phyloP scores from a whole-genome alignment of 1,140 invertebrate species.

The Varroa destructor region DNA sequence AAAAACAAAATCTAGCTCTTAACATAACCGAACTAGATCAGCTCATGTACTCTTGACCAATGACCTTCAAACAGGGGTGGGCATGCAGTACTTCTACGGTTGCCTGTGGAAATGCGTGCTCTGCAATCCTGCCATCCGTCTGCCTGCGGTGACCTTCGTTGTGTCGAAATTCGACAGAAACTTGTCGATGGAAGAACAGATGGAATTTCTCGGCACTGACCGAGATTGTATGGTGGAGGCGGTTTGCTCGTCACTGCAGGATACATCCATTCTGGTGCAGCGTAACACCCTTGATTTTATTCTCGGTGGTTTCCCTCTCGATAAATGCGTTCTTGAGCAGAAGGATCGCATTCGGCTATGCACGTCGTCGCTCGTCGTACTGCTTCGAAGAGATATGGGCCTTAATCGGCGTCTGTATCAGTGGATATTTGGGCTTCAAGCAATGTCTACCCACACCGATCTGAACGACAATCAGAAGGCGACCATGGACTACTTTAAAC shows the following conservation, averaged over 20 bases:
- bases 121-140: slow-evolving; percentile 63
- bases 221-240: slow-evolving; percentile 65
- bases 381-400: slow-evolving; percentile 78
- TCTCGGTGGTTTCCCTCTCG: slow-evolving; percentile 68
- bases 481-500: slow-evolving; percentile 19
- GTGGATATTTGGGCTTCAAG: slow-evolving; percentile 36
- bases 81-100: slow-evolving; percentile 64
- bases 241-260: slow-evolving; percentile 60
- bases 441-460: neutral
- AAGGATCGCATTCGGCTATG: slow-evolving; percentile 62
- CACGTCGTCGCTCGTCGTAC: slow-evolving; percentile 63
- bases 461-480: neutral
- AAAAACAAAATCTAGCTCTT: no score
- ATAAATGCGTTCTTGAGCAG: slow-evolving; percentile 57
- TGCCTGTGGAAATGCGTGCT: slow-evolving; percentile 76
- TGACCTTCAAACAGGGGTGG: slow-evolving; percentile 47
- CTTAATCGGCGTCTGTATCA: slow-evolving; percentile 54
- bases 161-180: slow-evolving; percentile 69
- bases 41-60: no score
- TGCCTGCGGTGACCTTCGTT: slow-evolving; percentile 69
- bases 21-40: no score
- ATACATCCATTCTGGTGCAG: slow-evolving; percentile 68
- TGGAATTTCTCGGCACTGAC: slow-evolving; percentile 70
- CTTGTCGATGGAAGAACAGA: slow-evolving; percentile 65
- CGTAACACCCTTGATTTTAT: slow-evolving; percentile 71